These are phyloP conservation scores for Electrona antarctica DNA, from an alignment of 2,113 vertebrate genomes.

Conservation along the genomic window DNA sequence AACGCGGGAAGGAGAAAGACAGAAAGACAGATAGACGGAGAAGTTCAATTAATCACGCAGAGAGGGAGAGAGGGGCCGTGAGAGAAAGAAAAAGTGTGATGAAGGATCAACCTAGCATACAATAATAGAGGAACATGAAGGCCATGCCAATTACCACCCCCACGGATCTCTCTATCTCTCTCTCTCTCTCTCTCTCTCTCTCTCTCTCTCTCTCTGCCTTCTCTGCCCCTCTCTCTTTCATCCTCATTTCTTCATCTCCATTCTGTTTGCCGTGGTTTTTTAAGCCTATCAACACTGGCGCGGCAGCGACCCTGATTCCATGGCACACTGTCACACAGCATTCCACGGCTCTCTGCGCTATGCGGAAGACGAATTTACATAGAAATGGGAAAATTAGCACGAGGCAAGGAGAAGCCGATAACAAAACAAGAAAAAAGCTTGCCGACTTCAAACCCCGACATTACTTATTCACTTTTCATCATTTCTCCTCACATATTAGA, in stretches of 20 bases:
- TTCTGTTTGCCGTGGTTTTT: conserved; percentile 38
- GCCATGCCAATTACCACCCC: conserved; percentile 17
- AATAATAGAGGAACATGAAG: conserved; percentile 14
- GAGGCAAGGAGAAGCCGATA: background rate
- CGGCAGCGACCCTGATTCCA: conserved; percentile 8
- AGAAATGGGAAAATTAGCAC: conserved; percentile 54
- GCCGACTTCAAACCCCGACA: conserved; percentile 32
- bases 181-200: background rate
- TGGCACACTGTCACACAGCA: conserved; percentile 3
- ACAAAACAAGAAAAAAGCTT: background rate
- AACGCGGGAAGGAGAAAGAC: background rate
- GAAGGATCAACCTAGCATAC: background rate
- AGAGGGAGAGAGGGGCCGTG: background rate
- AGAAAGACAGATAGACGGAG: background rate
- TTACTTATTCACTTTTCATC: background rate
- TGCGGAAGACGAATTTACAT: conserved; percentile 48
- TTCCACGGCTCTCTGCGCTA: background rate
- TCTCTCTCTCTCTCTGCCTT: background rate
- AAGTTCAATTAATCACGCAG: conserved; percentile 14
- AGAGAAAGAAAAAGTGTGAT: no score
- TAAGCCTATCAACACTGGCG: conserved; percentile 15
- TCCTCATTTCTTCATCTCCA: background rate
- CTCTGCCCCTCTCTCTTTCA: background rate
- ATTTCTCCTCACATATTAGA: background rate
- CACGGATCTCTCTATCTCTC: conserved; percentile 2